These are phyloP conservation scores for Isichthys henryi DNA, from an alignment of 2,113 vertebrate species.

Conservation along the genomic window DNA sequence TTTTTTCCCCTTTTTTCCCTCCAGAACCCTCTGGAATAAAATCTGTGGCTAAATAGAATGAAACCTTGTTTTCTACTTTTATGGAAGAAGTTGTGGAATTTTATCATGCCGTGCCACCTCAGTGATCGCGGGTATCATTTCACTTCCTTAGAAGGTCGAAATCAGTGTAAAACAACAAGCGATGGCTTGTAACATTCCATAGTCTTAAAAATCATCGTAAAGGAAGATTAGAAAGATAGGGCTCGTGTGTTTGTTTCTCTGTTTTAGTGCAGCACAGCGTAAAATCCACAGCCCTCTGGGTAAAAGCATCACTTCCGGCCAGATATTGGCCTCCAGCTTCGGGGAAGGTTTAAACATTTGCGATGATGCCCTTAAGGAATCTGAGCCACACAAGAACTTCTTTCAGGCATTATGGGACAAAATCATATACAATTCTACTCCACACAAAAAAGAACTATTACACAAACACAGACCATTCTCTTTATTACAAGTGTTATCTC, in stretches of 20 bases:
- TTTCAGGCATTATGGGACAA: not conserved
- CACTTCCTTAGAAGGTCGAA: not conserved
- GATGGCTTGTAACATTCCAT: not conserved
- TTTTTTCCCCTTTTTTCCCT: not conserved
- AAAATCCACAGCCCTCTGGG: not conserved
- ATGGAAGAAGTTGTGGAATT: not conserved
- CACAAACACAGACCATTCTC: not conserved
- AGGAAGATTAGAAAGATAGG: not conserved
- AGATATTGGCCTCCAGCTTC: not conserved
- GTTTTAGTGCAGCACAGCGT: not conserved
- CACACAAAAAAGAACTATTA: not conserved
- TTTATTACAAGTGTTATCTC: conserved; percentile 5
- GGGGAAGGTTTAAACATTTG: not conserved
- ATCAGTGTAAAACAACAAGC: not conserved
- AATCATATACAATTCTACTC: not conserved
- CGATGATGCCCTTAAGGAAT: not conserved
- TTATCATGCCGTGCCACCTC: not conserved
- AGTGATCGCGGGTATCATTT: not conserved
- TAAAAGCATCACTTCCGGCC: not conserved
- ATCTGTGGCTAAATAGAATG: not conserved
- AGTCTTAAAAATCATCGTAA: not conserved
- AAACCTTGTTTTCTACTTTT: not conserved
- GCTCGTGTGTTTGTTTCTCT: not conserved
- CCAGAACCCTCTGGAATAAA: not conserved
- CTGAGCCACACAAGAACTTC: not conserved